Evolutionary conservation across 2,888 invertebrate genomes (phyloP), one percentile per base, ranked within the genome.

Genomic region (Cryptus armator): DNA sequence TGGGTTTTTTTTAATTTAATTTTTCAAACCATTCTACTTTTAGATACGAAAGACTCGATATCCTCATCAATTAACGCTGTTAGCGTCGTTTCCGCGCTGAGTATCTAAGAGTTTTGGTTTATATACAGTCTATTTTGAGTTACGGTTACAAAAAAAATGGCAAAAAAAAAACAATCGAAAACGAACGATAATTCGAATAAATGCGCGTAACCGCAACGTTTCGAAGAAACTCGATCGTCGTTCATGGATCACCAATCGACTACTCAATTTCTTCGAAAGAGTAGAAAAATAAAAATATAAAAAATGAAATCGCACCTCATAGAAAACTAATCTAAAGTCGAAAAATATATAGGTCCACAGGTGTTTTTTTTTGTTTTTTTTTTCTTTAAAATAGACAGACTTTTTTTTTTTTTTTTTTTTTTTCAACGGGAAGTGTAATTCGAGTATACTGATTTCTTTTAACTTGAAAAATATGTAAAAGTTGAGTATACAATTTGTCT

Each of bases 251-350:
- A 76, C 79, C 66, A 24, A 71, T 70, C 53, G 75, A 48, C 43
- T 70, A 59, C 48, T 37, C 68, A 51, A 19, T 51, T 59, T 78
- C 68, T 14, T 85, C 67, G 78, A 85, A 79, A 74, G 16, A 72
- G 64, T 81, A 78, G 83, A 81, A 83, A 83, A 85, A 83, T 86
- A 70, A 84, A 72, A 59, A 37, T 24, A 24, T 68, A 82, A 88
- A 86, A 81, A 83, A n/a, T n/a, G n/a, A n/a, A 87, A 82, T 56
- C 56, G 6, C 12, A 43, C 62, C 43, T 56, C 78, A 85, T 81
- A 74, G 44, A 48, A 86, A 90, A 89, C 86, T 90, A 88, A 87
- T 77, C 87, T 89, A 89, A 88, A 85, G 79, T 86, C 78, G 86
- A 89, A 89, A 89, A 90, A 79, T 84, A 68, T 89, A 78, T 76